Conservation (phyloP, 92 coral and sea anemone species). For the Anthopleura xanthogrammica region DNA sequence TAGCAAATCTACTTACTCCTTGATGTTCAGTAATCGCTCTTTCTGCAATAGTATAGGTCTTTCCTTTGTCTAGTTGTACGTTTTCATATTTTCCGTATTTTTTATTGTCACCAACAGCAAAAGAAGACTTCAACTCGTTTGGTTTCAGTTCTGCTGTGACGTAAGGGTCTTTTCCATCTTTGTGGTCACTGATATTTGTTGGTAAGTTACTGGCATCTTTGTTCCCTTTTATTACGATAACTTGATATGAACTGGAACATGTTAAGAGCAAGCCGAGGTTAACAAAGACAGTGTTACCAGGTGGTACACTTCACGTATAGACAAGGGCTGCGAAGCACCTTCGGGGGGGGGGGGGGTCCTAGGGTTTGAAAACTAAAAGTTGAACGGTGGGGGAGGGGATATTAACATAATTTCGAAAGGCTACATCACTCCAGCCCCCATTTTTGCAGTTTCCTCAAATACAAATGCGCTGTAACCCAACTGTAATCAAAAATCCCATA, state of each 20-base stretch:
- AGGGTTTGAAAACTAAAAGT: too few species aligned
- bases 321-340: too few species aligned
- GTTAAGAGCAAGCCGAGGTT: too few species aligned
- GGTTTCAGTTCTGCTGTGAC: conserved; percentile 27
- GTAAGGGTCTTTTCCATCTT: not conserved
- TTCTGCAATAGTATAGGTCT: conserved; percentile 9
- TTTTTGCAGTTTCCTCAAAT: too few species aligned
- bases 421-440: too few species aligned
- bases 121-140: not conserved
- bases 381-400: too few species aligned
- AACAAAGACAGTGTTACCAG: too few species aligned
- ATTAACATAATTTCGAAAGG: too few species aligned
- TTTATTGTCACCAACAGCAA: conserved; percentile 28
- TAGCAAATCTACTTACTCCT: conserved; percentile 1
- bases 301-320: too few species aligned
- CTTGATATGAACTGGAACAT: conserved; percentile 23
- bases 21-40: conserved; percentile 25
- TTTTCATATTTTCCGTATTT: conserved; percentile 19
- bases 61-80: conserved; percentile 19
- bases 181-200: not conserved
- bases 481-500: too few species aligned
- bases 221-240: conserved; percentile 1
- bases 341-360: too few species aligned
- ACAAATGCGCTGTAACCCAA: too few species aligned
- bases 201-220: not conserved